These are phyloP conservation scores for Macaria notata DNA, from an alignment of 2,888 invertebrate genomes.

Conservation along the genomic window DNA sequence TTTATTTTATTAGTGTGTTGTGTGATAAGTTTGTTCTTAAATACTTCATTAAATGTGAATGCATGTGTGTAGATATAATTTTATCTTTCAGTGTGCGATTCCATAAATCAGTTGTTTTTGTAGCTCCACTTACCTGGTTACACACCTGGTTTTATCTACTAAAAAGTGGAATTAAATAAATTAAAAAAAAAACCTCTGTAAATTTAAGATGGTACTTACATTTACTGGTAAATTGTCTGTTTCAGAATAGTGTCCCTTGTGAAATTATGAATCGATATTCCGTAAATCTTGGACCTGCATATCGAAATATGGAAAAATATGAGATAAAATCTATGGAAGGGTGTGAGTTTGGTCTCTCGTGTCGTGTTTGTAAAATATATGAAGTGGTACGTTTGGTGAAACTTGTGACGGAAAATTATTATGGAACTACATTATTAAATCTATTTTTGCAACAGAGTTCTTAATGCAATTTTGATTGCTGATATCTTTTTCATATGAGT, in stretches of 20 bases:
- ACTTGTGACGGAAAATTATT: background rate
- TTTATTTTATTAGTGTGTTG: too few species aligned
- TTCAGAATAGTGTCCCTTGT: conserved; percentile 10
- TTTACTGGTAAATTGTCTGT: conserved; percentile 1
- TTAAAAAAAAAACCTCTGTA: too few species aligned
- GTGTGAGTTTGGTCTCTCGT: conserved; percentile 1
- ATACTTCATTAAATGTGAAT: too few species aligned
- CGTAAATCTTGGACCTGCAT: conserved; percentile 13
- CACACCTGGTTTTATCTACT: too few species aligned
- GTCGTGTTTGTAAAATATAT: conserved; percentile 10
- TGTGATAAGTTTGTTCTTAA: too few species aligned
- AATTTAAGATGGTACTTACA: too few species aligned
- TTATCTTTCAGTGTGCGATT: too few species aligned
- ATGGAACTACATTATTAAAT: conserved; percentile 38
- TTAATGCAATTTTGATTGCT: conserved; percentile 48
- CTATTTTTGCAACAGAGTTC: conserved; percentile 59
- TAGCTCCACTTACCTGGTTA: too few species aligned
- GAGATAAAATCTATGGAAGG: conserved; percentile 7
- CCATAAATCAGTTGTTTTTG: too few species aligned
- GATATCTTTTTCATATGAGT: too few species aligned
- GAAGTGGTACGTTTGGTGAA: background rate
- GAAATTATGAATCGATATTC: conserved; percentile 17
- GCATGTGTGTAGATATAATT: too few species aligned
- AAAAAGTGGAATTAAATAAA: too few species aligned
- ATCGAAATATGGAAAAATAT: conserved; percentile 23